Evolutionary conservation across 2,888 invertebrate species (phyloP).

Genomic region (Allygus modestus): DNA sequence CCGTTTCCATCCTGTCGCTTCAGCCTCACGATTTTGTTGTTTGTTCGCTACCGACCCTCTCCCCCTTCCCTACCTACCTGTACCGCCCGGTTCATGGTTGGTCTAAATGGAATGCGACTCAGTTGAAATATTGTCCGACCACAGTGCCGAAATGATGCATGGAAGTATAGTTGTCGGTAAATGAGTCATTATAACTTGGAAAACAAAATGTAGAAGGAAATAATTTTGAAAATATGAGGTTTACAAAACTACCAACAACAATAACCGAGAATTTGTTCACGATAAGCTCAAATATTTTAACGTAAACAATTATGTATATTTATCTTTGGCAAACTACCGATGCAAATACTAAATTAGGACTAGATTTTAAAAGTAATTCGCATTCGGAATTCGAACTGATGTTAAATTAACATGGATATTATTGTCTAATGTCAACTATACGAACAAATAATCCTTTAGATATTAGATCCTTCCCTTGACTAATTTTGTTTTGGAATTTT

Average conservation of each 20-base stretch:
- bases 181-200: too few relatives aligned
- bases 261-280: too few relatives aligned
- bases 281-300: too few relatives aligned
- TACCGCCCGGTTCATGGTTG: not conserved
- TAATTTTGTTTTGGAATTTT: constrained; percentile 63
- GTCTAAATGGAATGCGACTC: constrained; percentile 9
- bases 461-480: constrained; percentile 55
- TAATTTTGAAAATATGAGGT: too few relatives aligned
- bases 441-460: constrained; percentile 3
- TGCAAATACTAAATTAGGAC: too few relatives aligned
- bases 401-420: too few relatives aligned
- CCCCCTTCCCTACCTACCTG: not conserved
- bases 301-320: too few relatives aligned
- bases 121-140: not conserved
- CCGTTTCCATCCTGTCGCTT: constrained; percentile 24
- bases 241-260: too few relatives aligned
- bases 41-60: constrained; percentile 26
- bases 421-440: not conserved
- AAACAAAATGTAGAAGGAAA: too few relatives aligned
- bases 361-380: too few relatives aligned
- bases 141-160: constrained; percentile 5
- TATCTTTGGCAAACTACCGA: too few relatives aligned
- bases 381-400: too few relatives aligned
- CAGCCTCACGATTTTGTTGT: constrained; percentile 53
- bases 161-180: not conserved